These are phyloP conservation scores for Delichon dasypus DNA, from an alignment of 2,797 vertebrate genomes.

Conservation along the genomic window DNA sequence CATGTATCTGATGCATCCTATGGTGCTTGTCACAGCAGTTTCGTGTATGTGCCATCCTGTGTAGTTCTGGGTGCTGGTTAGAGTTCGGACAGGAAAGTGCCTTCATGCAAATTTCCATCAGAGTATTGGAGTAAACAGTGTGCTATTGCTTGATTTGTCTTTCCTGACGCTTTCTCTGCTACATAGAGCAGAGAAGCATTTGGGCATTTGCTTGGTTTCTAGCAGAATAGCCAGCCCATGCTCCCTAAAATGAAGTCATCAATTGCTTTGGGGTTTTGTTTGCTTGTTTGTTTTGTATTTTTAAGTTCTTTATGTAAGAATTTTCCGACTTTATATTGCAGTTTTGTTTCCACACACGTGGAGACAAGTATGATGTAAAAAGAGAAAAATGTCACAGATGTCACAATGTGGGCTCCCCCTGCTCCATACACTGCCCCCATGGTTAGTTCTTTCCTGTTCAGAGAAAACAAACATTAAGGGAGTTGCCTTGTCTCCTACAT, in stretches of 20 bases:
- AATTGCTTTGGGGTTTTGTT: neutral
- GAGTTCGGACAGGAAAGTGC: neutral
- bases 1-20: neutral
- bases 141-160: neutral
- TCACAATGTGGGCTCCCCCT: neutral
- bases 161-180: neutral
- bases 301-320: neutral
- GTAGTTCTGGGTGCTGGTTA: neutral
- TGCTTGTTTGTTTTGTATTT: neutral
- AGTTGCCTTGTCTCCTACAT: neutral
- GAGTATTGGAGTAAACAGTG: neutral
- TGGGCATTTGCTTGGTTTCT: neutral
- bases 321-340: neutral
- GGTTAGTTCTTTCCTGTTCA: rapidly evolving
- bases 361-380: neutral
- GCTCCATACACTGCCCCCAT: neutral
- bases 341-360: neutral
- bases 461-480: neutral
- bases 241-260: neutral
- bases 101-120: neutral
- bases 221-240: neutral
- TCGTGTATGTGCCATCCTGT: rapidly evolving
- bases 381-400: neutral
- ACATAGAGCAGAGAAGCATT: rapidly evolving
- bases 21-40: rapidly evolving